Evolutionary conservation across 2,797 vertebrate species (phyloP).

Genomic region (Sebastes oblongus): DNA sequence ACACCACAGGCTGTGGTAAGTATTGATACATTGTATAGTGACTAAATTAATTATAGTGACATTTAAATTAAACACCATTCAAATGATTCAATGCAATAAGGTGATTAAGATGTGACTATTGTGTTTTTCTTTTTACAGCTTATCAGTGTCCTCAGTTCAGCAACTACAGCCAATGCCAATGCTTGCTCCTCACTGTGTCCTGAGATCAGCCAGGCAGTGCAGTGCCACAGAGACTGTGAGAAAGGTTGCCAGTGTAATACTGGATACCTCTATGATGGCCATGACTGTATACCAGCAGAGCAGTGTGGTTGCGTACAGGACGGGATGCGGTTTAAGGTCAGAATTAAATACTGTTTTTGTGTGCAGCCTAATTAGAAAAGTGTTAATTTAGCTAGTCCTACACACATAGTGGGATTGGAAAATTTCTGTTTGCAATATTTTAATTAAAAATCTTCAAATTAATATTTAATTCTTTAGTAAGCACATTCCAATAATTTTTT

Average conservation of each 20-base stretch:
- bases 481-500: neutral
- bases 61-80: neutral
- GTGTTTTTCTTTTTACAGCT: conserved; percentile 19
- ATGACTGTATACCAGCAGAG: conserved; percentile 15
- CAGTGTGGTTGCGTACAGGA: conserved; percentile 43
- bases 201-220: neutral
- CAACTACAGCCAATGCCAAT: conserved; percentile 41
- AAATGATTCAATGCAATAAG: neutral
- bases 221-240: conserved; percentile 22
- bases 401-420: neutral
- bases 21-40: neutral
- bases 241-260: conserved; percentile 58
- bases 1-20: conserved; percentile 52
- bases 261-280: conserved; percentile 32
- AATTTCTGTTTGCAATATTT: neutral
- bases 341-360: neutral
- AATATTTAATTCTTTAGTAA: neutral
- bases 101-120: neutral
- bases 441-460: neutral
- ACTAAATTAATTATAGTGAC: neutral
- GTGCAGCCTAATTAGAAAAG: neutral
- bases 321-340: conserved; percentile 29
- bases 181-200: conserved; percentile 29
- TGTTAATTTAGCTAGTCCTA: neutral
- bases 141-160: conserved; percentile 50